phyloP scores from a whole-genome alignment of 2,888 invertebrate genomes.

The Heliconius ismenius region DNA sequence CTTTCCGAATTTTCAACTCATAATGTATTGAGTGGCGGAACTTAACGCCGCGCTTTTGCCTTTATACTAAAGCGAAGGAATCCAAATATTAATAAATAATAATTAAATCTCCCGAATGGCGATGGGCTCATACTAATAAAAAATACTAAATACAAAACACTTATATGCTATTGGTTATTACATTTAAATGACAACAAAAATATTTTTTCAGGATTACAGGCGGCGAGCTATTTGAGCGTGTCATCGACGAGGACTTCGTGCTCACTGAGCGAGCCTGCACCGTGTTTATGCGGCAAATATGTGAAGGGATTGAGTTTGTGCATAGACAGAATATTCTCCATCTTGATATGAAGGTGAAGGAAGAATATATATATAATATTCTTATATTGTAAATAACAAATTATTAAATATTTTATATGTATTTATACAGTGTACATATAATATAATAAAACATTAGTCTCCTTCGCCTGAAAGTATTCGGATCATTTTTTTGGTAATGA shows the following conservation, averaged over 20 bases:
- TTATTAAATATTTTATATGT: background rate
- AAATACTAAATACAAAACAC: background rate
- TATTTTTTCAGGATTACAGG: conserved; percentile 92
- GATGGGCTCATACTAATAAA: background rate
- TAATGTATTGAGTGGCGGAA: no score
- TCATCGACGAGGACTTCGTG: conserved; percentile 98
- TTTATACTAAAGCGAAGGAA: no score
- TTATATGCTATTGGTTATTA: background rate
- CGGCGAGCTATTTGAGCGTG: conserved; percentile 98
- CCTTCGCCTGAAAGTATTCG: conserved; percentile 39
- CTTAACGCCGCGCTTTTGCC: no score
- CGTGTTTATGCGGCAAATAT: conserved; percentile 98
- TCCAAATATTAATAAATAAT: no score
- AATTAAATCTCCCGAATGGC: no score
- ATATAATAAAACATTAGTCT: conserved; percentile 34
- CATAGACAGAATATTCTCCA: conserved; percentile 97
- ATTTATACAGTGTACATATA: conserved; percentile 4
- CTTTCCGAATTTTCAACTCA: no score
- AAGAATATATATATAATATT: no score
- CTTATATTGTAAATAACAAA: background rate
- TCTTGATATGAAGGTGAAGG: conserved; percentile 95
- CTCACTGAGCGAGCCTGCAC: conserved; percentile 98
- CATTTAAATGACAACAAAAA: background rate
- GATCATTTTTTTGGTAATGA: conserved; percentile 55
- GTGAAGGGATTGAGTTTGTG: conserved; percentile 98